Conservation (phyloP, 2,888 invertebrate genomes). For the Ditula angustiorana region DNA sequence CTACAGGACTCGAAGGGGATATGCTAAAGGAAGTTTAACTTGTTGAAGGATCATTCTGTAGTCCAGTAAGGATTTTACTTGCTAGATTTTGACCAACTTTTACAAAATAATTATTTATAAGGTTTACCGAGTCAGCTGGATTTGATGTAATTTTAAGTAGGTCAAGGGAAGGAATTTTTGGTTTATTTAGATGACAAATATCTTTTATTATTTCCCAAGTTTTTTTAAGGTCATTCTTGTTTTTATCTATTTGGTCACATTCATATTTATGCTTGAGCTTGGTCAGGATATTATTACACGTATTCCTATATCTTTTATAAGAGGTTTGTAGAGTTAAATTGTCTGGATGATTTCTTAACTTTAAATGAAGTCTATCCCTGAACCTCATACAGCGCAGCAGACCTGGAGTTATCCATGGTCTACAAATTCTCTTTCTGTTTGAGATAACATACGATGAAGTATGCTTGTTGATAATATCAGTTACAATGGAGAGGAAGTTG, state of each 20-base stretch:
- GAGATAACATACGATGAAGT: background rate
- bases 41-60: too few species aligned
- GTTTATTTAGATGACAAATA: background rate
- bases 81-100: too few species aligned
- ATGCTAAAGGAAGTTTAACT: too few species aligned
- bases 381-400: constrained; percentile 16
- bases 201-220: constrained; percentile 6
- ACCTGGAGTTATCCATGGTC: too few species aligned
- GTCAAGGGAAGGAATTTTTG: too few species aligned
- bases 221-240: background rate
- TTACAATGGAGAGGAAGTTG: too few species aligned
- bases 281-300: constrained; percentile 11
- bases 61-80: too few species aligned
- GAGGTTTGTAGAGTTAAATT: background rate
- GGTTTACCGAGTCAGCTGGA: too few species aligned
- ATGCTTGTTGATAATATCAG: background rate
- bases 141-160: too few species aligned
- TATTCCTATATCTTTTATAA: constrained; percentile 23
- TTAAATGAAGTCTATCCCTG: constrained; percentile 19
- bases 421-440: background rate
- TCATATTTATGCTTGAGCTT: background rate
- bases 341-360: background rate
- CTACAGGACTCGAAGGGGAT: too few species aligned
- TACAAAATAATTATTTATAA: too few species aligned
- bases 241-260: background rate